Conservation (phyloP, 2,797 vertebrate species). For the Borostomias antarcticus region DNA sequence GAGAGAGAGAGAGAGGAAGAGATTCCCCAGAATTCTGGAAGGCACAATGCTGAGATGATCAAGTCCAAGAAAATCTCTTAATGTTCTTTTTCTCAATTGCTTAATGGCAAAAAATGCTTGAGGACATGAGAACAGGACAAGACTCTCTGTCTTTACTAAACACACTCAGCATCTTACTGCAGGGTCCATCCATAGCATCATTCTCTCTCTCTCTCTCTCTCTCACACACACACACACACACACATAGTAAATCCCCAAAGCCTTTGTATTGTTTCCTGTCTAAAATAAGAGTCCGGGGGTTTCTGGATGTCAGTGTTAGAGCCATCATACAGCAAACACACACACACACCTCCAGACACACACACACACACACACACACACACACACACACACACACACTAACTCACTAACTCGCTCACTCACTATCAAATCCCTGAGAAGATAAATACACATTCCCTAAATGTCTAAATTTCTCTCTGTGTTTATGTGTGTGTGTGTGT, state of each 20-base stretch:
- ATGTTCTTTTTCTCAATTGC: no score
- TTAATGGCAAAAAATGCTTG: no score
- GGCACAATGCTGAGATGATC: not conserved
- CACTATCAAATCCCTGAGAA: no score
- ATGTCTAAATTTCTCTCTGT: no score
- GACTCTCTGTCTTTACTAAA: not conserved
- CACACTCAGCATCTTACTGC: not conserved
- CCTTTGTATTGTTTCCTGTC: conserved; percentile 18
- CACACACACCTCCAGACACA: conserved; percentile 10
- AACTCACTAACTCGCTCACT: conserved; percentile 4
- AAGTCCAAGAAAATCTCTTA: no score
- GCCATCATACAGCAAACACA: conserved; percentile 5
- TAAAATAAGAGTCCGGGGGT: conserved; percentile 13
- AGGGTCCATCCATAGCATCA: conserved; percentile 12
- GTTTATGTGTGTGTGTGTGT: no score
- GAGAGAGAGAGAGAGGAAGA: not conserved
- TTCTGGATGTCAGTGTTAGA: conserved; percentile 7
- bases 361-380: conserved; percentile 7
- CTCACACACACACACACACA: conserved; percentile 6
- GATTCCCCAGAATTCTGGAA: not conserved
- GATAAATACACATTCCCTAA: no score
- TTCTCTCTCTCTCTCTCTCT: conserved; percentile 37
- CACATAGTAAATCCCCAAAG: conserved; percentile 18
- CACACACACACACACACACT: conserved; percentile 8
- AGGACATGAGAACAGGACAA: no score